Conservation (phyloP, 2,888 invertebrate genomes). For the Ypsolopha scabrella region DNA sequence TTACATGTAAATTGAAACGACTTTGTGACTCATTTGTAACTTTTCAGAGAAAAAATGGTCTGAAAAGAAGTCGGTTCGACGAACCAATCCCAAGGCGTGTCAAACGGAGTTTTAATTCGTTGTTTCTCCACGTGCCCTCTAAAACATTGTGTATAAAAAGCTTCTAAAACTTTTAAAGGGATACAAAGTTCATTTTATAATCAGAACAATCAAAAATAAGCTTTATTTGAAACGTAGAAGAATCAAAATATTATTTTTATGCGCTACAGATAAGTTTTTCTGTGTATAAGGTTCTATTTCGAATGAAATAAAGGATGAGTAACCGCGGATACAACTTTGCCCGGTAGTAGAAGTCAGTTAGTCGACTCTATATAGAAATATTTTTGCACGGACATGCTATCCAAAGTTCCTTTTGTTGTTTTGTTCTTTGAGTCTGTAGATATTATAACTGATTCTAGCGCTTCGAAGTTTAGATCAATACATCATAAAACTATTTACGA, state of each 20-base stretch:
- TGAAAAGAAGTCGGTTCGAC: constrained; percentile 6
- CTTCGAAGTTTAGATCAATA: no score
- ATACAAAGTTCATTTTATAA: not conserved
- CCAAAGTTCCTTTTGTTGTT: no score
- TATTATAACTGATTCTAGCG: no score
- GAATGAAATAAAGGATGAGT: no score
- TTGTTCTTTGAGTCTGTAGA: no score
- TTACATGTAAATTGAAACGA: constrained; percentile 2
- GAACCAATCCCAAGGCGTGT: constrained; percentile 15
- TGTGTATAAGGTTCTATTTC: no score
- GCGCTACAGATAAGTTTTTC: no score
- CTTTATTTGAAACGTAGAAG: no score
- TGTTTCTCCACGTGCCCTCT: not conserved
- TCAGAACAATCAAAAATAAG: no score
- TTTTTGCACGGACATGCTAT: no score
- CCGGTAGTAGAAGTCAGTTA: not conserved
- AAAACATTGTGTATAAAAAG: not conserved
- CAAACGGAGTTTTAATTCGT: constrained; percentile 24
- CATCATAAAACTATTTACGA: no score
- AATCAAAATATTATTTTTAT: no score
- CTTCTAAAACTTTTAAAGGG: constrained; percentile 22
- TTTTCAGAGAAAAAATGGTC: constrained; percentile 8
- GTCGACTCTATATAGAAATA: not conserved
- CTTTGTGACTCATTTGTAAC: constrained; percentile 6
- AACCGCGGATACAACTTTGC: not conserved